These are phyloP conservation scores for Oscheius sp. DNA, from an alignment of 2,888 invertebrate species.

Conservation along the genomic window DNA sequence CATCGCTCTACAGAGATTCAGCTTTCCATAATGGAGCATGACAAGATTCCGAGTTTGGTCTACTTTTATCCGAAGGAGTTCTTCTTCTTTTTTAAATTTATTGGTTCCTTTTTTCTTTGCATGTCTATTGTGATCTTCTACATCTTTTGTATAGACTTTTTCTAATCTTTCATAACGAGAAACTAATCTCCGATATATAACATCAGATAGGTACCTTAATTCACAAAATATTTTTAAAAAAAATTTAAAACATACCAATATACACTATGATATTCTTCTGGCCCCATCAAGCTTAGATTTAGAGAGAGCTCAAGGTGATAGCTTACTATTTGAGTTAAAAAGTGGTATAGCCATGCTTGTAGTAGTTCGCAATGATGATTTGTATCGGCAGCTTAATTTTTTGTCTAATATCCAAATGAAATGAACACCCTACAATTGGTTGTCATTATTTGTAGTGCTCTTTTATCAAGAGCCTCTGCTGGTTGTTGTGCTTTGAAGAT, in stretches of 20 bases:
- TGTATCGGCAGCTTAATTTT: not conserved
- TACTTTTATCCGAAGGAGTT: not conserved
- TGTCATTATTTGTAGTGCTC: constrained; percentile 1
- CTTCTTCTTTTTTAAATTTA: constrained; percentile 11
- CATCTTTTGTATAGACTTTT: constrained; percentile 6
- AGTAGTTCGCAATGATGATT: constrained; percentile 9
- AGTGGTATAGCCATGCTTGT: constrained; percentile 16
- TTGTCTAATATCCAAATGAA: not conserved
- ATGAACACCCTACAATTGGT: constrained; percentile 6
- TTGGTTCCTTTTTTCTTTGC: not conserved
- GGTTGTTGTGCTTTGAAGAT: constrained; percentile 90
- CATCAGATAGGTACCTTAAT: constrained; percentile 44
- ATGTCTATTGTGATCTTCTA: not conserved
- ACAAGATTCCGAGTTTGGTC: not conserved
- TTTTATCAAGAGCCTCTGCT: constrained; percentile 71
- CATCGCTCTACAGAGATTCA: constrained; percentile 1
- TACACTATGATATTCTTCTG: constrained; percentile 94
- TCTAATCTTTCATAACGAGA: constrained; percentile 5
- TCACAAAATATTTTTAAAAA: not conserved
- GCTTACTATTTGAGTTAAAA: constrained; percentile 81
- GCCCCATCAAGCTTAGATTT: constrained; percentile 91
- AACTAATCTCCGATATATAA: constrained; percentile 35
- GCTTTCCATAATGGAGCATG: constrained; percentile 13
- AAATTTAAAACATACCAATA: constrained; percentile 79
- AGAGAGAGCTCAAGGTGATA: constrained; percentile 91